Base-by-base conservation (phyloP, 1,140 invertebrate genomes). In the Solen grandis region DNA sequence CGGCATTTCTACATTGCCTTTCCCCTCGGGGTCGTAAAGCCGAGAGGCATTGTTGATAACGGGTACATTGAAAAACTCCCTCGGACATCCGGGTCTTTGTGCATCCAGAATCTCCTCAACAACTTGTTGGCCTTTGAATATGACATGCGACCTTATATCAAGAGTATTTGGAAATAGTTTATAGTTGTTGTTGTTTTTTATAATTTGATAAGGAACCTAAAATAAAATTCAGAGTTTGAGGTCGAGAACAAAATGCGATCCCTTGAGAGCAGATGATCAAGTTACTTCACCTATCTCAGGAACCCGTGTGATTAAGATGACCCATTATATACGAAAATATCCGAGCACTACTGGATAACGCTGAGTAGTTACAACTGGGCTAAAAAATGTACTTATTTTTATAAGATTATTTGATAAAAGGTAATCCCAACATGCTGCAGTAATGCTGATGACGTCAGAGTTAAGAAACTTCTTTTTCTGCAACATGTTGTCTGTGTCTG, bases 1-100 rank as follows among this genome's bases (percentile, higher is more conserved):
- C 0, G 98, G 98, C 94, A 99, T 99, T 90, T 96, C 96, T 85
- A 96, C 96, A 85, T 96, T 95, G 13, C 97, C 97, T 65, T 94
- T 93, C 19, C 70, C 85, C 63, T 98, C 95, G 95, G 84, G 69
- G 92, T 99, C 97, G 90, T 98, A 99, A 94, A 98, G 97, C 94
- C 98, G 97, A 14, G 96, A 95, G 92, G 99, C 98, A 88, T 98
- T 99, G 88, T 96, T 96, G 74, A 98, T 97, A 38, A 99, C 97
- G 62, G 96, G 95, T 73, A 99, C 99, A 52, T 96, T 95, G 91
- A 98, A 97, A 93, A 99, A 96, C 91, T 99, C 98, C 82, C 99
- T 97, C 2, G 98, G 98, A 91, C 98, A 99, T 2, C 97, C 97
- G 14, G 96, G 96, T 90, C 99, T 97, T 79, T 94, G 94, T 10